A percentile compares a stretch with the other conserved stretches of the same genome.
These are phyloP conservation scores for Watsonalla binaria DNA, from an alignment of 2,888 invertebrate genomes.

Conservation along the genomic window DNA sequence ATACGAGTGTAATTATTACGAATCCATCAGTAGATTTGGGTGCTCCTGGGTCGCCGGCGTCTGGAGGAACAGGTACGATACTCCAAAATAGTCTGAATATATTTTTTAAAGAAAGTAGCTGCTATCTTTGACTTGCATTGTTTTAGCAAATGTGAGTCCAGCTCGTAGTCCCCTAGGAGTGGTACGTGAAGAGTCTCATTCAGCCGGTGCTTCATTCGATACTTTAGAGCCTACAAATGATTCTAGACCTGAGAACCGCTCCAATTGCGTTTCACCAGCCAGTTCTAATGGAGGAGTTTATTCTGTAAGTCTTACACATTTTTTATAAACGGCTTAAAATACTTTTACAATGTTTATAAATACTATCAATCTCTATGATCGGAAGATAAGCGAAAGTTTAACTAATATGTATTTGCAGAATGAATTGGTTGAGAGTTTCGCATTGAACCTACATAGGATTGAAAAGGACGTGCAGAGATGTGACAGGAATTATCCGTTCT, in stretches of 20 bases:
- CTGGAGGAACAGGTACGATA: slow-evolving; percentile 60
- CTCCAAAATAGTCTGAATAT: not conserved
- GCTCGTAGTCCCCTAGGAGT: slow-evolving; percentile 75
- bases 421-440: slow-evolving; percentile 90
- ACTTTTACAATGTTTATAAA: no score
- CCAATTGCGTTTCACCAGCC: slow-evolving; percentile 89
- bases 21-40: slow-evolving; percentile 84
- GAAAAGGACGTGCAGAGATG: slow-evolving; percentile 98
- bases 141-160: slow-evolving; percentile 69
- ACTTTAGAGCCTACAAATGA: slow-evolving; percentile 69
- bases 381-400: not conserved
- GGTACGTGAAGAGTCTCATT: slow-evolving; percentile 80
- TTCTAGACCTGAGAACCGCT: slow-evolving; percentile 65
- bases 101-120: slow-evolving; percentile 1
- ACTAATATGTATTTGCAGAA: slow-evolving; percentile 76
- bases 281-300: slow-evolving; percentile 95
- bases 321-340: not conserved
- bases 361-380: no score
- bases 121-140: not conserved
- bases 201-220: slow-evolving; percentile 69
- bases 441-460: slow-evolving; percentile 94
- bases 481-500: slow-evolving; percentile 96
- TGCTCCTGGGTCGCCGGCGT: slow-evolving; percentile 66
- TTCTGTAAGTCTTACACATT: slow-evolving; percentile 80
- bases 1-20: slow-evolving; percentile 84